Evolutionary conservation across 2,113 vertebrate genomes (phyloP).

Genomic region (Redunca redunca): DNA sequence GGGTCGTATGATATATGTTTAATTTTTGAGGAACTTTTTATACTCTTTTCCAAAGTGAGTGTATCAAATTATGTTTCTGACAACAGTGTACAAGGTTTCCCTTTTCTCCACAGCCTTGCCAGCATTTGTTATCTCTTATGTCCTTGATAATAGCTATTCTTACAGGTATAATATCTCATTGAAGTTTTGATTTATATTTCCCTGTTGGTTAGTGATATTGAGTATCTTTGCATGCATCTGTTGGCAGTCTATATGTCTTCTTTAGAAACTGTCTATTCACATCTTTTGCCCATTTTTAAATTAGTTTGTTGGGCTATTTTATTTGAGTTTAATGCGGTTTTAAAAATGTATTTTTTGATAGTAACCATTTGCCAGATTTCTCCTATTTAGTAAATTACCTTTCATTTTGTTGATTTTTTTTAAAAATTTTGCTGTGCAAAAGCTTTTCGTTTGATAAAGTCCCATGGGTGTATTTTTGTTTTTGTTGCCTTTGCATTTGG

Average conservation of each 20-base stretch:
- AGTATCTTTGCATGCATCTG: not conserved
- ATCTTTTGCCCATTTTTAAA: not conserved
- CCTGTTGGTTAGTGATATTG: not conserved
- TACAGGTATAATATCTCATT: not conserved
- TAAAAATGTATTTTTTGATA: not conserved
- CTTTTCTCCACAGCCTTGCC: not conserved
- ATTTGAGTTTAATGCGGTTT: not conserved
- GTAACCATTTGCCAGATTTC: not conserved
- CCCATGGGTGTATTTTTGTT: not conserved
- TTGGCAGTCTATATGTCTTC: not conserved
- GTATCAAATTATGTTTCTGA: not conserved
- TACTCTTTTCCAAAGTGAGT: not conserved
- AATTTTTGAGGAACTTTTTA: not conserved
- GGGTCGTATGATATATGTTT: not conserved
- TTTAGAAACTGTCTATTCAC: not conserved
- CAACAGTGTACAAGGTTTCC: not conserved
- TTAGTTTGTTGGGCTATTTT: not conserved
- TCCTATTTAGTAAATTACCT: not conserved
- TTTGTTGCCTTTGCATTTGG: not conserved
- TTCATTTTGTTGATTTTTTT: not conserved
- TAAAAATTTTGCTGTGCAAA: not conserved
- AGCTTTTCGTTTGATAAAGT: not conserved
- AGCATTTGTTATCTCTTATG: not conserved
- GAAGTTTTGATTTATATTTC: not conserved
- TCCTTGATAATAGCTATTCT: not conserved